A percentile compares a stretch with the other conserved stretches of the same genome.
Conservation (phyloP, 2,888 invertebrate species). For the Perizoma affinitatum region DNA sequence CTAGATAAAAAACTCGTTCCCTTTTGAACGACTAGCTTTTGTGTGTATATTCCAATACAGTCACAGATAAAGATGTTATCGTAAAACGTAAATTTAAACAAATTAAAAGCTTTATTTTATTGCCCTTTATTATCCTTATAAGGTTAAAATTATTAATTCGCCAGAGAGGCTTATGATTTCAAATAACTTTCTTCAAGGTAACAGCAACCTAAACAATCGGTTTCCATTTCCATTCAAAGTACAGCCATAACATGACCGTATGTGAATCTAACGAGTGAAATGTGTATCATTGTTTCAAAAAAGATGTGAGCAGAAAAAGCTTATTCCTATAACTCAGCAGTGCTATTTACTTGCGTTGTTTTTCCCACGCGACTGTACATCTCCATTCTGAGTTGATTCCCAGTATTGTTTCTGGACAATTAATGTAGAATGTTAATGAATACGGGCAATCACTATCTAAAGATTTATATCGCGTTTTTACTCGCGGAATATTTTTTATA, state of each 20-base stretch:
- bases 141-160: neutral
- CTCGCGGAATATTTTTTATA: slow-evolving; percentile 17
- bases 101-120: too few species aligned
- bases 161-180: neutral
- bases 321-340: slow-evolving; percentile 19
- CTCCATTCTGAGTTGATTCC: slow-evolving; percentile 65
- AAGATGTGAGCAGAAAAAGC: slow-evolving; percentile 30
- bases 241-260: slow-evolving; percentile 15
- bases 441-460: slow-evolving; percentile 59
- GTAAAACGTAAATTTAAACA: too few species aligned
- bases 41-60: too few species aligned
- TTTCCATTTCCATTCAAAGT: slow-evolving; percentile 22
- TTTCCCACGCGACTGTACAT: slow-evolving; percentile 64
- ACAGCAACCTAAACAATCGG: slow-evolving; percentile 2
- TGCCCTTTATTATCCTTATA: too few species aligned
- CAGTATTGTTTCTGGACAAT: slow-evolving; percentile 69
- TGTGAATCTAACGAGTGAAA: slow-evolving; percentile 33
- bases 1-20: too few species aligned
- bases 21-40: too few species aligned
- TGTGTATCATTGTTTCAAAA: slow-evolving; percentile 28
- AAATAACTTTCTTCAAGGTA: slow-evolving; percentile 3
- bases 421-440: slow-evolving; percentile 68
- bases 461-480: slow-evolving; percentile 45
- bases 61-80: too few species aligned
- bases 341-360: slow-evolving; percentile 64